Evolutionary conservation across 2,888 invertebrate species (phyloP).

Genomic region (Tridacna crocea): DNA sequence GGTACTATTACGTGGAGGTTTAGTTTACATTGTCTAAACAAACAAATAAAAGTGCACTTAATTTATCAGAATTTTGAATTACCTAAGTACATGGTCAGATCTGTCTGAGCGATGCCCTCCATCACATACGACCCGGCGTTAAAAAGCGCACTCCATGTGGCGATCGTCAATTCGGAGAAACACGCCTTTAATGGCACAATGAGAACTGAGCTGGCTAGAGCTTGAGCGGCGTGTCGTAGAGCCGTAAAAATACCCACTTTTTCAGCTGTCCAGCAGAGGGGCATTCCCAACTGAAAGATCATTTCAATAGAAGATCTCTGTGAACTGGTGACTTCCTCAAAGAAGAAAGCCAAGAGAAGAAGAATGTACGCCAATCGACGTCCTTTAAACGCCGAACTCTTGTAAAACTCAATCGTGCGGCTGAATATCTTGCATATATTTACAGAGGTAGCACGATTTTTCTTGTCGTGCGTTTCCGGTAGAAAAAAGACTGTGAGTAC

Average conservation of each 20-base stretch:
- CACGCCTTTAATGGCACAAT: conserved; percentile 45
- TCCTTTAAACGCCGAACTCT: conserved; percentile 11
- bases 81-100: conserved; percentile 57
- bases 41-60: too few relatives aligned
- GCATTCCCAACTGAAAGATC: conserved; percentile 56
- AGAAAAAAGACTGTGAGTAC: conserved; percentile 19
- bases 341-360: conserved; percentile 34
- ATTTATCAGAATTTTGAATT: conserved; percentile 11
- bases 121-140: conserved; percentile 42
- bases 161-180: conserved; percentile 49
- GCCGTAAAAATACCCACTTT: conserved; percentile 52
- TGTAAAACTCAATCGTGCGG: conserved; percentile 35
- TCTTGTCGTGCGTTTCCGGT: conserved; percentile 35
- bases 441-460: conserved; percentile 13
- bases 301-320: conserved; percentile 36
- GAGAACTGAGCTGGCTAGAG: conserved; percentile 32
- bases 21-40: too few relatives aligned
- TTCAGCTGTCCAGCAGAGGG: conserved; percentile 61
- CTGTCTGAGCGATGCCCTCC: conserved; percentile 39
- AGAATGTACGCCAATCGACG: conserved; percentile 38
- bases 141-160: conserved; percentile 31
- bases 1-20: too few relatives aligned
- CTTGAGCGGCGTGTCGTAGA: conserved; percentile 38
- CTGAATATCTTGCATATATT: conserved; percentile 5
- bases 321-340: conserved; percentile 11